Base-by-base conservation (phyloP, 2,888 invertebrate species). In the Plebejus argus region DNA sequence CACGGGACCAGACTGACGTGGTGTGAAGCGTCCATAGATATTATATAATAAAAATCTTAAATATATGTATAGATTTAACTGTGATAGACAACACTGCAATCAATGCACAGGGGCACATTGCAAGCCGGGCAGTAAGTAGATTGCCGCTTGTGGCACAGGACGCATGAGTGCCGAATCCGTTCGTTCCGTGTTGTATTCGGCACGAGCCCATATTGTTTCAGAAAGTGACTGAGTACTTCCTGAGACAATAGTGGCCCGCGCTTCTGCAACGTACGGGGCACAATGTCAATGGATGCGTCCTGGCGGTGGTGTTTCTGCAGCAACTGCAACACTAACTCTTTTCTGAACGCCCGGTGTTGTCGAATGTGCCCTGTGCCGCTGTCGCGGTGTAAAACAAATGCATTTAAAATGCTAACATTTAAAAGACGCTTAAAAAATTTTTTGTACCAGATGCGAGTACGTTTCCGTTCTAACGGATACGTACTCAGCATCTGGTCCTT, bases 151-250 rank as follows among this genome's bases (percentile, higher is more conserved):
- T 72, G 71, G 35, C 71, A 72, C 39, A 72, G 39, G 45, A 72
- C 35, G 45, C 71, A 72, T 20, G 39, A 72, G 20, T 45, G 71
- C 71, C 39, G 15, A 72, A 72, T 72, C 71, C 71, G 18, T 39
- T 72, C 71, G 35, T 72, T 72, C 71, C 71, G 71, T n/a, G 71
- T 72, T 39, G 71, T 72, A 45, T 35, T 72, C 71, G 71, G 71
- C 71, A 72, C 71, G 45, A 72, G 71, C 71, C 71, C 71, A 72
- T 72, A 72, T 72, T 72, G 71, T 72, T 72, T 72, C 20, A 18
- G 70, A 71, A 71, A 71, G 33, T 12, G 70, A 35, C 33, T 71
- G 28, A 71, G 70, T 23, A 71, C 71, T 72, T 72, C 71, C 71
- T 72, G 45, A 35, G 71, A 7, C 71, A 72, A 72, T 72, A 39